Base-by-base conservation (phyloP, 2,888 invertebrate species). In the Nudaria mundana region DNA sequence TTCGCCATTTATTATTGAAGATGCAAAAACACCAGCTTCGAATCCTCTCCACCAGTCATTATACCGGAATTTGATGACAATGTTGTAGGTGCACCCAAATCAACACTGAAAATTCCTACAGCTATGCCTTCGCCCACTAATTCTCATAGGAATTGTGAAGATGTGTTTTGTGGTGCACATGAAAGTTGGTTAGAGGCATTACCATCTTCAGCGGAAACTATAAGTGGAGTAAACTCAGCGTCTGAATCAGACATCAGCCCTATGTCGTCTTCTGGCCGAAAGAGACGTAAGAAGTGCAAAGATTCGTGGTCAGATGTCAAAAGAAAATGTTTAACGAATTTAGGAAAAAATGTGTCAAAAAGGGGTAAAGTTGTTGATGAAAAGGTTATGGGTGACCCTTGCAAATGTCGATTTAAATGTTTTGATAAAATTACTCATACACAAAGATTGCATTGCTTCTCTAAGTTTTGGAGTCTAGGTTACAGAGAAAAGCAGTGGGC, bases 231-330 rank as follows among this genome's bases (percentile, higher is more conserved):
- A 29, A 29, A 14, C 13, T 29, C 29, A n/a, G 8, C 10, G 16
- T 29, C 29, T 29, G 29, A 13, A 29, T 29, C 29, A 14, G 29
- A 29, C 16, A 29, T n/a, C n/a, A n/a, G 29, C 16, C 29, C 29
- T 29, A 14, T 29, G 29, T 16, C 29, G 14, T 29, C 29, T 25
- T 12, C 29, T 5, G 29, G 29, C 7, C 29, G 29, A 29, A 29
- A 15, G 29, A 29, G 7, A 29, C 29, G 29, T 29, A 29, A 29
- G 29, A 8, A 29, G 14, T 29, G 29, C 16, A 29, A 16, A 14
- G 29, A 29, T 15, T 29, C 29, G 10, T 29, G 29, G 29, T 29
- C 29, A 3, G 29, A 29, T n/a, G 29, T 29, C 14, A 29, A 24
- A 24, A 24, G 24, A 24, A 24, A 24, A 24, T 24, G 24, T 24